Evolutionary conservation across 2,888 invertebrate species (phyloP).

Genomic region (Coleophora flavipennella): DNA sequence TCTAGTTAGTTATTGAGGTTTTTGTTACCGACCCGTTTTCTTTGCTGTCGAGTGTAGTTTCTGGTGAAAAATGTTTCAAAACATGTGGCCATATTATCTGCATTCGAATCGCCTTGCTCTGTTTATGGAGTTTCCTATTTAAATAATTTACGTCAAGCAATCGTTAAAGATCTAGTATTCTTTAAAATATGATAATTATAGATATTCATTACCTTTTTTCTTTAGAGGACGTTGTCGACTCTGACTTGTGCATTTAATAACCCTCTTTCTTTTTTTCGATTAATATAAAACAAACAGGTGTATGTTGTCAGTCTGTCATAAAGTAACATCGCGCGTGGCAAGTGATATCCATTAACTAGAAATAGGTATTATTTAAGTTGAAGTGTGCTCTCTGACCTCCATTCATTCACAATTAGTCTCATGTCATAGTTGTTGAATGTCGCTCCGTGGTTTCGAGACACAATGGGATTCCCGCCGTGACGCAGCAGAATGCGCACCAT

Average conservation of each 20-base stretch:
- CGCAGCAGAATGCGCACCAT: conserved; percentile 53
- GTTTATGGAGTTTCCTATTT: conserved; percentile 54
- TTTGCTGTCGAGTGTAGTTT: too few relatives aligned
- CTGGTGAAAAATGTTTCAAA: too few relatives aligned
- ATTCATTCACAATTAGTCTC: conserved; percentile 68
- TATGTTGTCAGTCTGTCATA: conserved; percentile 12
- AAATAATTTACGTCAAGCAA: conserved; percentile 38
- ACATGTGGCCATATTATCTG: conserved; percentile 47
- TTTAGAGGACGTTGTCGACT: conserved; percentile 3
- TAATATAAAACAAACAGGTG: conserved; percentile 15
- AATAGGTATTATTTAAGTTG: conserved; percentile 41
- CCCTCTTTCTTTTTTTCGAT: neutral
- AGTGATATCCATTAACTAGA: conserved; percentile 48
- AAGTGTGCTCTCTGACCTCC: conserved; percentile 59
- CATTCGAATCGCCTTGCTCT: conserved; percentile 35
- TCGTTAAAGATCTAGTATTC: conserved; percentile 17
- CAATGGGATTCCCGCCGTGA: conserved; percentile 67
- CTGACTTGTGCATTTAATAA: too few relatives aligned
- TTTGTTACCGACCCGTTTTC: too few relatives aligned
- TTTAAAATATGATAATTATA: conserved; percentile 21
- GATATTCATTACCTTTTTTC: conserved; percentile 10
- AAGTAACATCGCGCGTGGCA: conserved; percentile 6
- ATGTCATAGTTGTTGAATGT: conserved; percentile 42
- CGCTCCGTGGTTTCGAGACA: conserved; percentile 54
- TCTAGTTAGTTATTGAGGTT: too few relatives aligned